Conservation (phyloP, 2,888 invertebrate species). For the Cordilura impudica region DNA sequence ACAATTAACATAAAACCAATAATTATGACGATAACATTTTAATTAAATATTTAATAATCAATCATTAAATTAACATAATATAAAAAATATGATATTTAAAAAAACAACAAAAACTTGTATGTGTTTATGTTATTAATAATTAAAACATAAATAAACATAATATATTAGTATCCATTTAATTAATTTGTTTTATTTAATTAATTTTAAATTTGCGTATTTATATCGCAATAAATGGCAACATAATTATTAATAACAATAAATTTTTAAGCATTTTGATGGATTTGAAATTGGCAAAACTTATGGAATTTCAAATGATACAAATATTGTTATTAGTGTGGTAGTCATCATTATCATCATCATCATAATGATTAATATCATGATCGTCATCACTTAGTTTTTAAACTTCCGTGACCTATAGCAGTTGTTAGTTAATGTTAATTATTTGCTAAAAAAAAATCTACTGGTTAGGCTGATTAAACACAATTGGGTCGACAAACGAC, state of each 20-base stretch:
- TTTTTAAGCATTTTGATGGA: no score
- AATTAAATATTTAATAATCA: not conserved
- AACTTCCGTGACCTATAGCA: slow-evolving; percentile 46
- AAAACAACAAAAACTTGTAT: no score
- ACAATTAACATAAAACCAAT: not conserved
- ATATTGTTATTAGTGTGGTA: no score
- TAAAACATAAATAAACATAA: no score
- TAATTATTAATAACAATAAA: not conserved
- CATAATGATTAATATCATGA: not conserved
- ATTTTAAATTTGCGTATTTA: not conserved
- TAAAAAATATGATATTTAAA: no score
- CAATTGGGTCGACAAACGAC: no score
- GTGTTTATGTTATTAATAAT: no score
- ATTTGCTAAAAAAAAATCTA: slow-evolving; percentile 2
- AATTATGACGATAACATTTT: not conserved
- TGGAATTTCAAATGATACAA: not conserved
- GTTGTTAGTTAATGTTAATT: slow-evolving; percentile 23
- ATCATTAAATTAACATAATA: not conserved
- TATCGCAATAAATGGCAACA: not conserved
- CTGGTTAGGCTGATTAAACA: not conserved
- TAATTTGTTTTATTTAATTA: not conserved
- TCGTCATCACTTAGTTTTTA: not conserved
- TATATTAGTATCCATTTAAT: not conserved
- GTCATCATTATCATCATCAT: not conserved
- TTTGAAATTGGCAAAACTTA: not conserved